Base-by-base conservation (phyloP, 2,888 invertebrate genomes). In the Choristoneura rosaceana region DNA sequence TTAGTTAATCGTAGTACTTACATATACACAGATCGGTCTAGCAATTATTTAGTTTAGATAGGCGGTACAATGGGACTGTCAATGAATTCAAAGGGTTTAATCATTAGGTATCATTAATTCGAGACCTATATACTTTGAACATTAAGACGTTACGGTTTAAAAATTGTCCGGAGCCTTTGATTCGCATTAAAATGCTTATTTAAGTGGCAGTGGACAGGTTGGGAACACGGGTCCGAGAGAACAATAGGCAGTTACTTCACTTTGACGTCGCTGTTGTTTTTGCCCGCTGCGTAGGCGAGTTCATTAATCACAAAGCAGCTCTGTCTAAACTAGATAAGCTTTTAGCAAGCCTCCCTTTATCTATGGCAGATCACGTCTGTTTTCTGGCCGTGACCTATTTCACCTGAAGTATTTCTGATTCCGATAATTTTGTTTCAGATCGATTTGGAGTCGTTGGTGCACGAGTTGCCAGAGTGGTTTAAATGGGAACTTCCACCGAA, bases 231-330 rank as follows among this genome's bases (percentile, higher is more conserved):
- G 82, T 80, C 79, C 76, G 76, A 77, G 73, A 74, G 84, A 88
- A 91, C 90, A 91, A 91, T 89, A 78, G 83, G 82, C 84, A 83
- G 82, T 82, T 84, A 84, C 80, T 81, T 84, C 82, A 83, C 85
- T 89, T 87, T 89, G 90, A 87, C 84, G 84, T 80, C 80, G 81
- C 84, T 82, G 87, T 87, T 90, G 90, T 91, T 92, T 91, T 90
- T 91, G 86, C 82, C 79, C 82, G 77, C 85, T 86, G 84, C 86
- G 87, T 88, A 81, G 85, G 82, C 87, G 82, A 85, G 85, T 88
- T 87, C 91, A 92, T 93, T 93, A 91, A 92, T 93, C 92, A 92
- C 89, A 85, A 87, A 88, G 87, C 87, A 87, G 83, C 86, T 84
- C 86, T 77, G 80, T 85, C 86, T 78, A 79, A 82, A 84, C 86